Evolutionary conservation across 1,140 invertebrate genomes (phyloP), one percentile per base, ranked within the genome.

Genomic region (Leptoteleia sp.): DNA sequence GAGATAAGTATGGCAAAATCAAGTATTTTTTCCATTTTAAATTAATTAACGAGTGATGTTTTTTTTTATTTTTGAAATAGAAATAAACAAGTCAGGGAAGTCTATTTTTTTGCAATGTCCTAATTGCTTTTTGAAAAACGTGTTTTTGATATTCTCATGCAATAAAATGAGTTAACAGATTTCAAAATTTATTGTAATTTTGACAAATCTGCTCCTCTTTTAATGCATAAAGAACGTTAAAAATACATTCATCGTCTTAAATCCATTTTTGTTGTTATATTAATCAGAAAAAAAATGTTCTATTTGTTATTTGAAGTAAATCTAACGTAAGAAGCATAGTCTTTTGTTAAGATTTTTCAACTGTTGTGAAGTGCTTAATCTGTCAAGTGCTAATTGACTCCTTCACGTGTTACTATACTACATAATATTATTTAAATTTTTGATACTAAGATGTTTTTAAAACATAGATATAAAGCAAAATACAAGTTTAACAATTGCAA

Each of bases 341-440:
- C 19, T 22, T 22, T 17, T 22, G 31, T 1, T 29, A 9, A 27
- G 25, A 22, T 15, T 3, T 40, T 55, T 42, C 17, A 5, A 16
- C 13, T 50, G 2, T 50, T 33, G 25, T 17, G 45, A 55, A 9
- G 1, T 1, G 11, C 6, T 19, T 61, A 12, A 50, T 57, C 25
- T 57, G 62, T 70, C 33, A 45, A 82, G 77, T 83, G 83, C 76
- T 70, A 48, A 80, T 79, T 79, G 79, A 87, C 45, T 40, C 71
- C 85, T 88, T 80, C 85, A 87, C 70, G 85, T 86, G 85, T 87
- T 75, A 47, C 57, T 70, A 48, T 65, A n/a, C n/a, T n/a, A n/a
- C n/a, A n/a, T n/a, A n/a, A n/a, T n/a, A n/a, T n/a, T n/a, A n/a
- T n/a, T n/a, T n/a, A n/a, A n/a, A n/a, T n/a, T n/a, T n/a, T n/a